These are phyloP conservation scores for Acanthosepion esculentum DNA, from an alignment of 2,888 invertebrate species.

Conservation along the genomic window DNA sequence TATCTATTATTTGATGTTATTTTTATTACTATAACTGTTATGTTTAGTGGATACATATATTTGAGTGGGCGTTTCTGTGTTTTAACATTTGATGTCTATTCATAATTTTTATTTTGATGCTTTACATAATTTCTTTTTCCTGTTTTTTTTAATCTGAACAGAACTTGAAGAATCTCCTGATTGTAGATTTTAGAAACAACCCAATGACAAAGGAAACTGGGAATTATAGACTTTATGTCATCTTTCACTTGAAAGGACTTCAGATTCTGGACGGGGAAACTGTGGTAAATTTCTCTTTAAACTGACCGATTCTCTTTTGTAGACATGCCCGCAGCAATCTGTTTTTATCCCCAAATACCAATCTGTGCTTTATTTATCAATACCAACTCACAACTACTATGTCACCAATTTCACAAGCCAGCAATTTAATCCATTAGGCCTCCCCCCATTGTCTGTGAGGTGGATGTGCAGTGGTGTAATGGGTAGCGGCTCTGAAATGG, in stretches of 20 bases:
- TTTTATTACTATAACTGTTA: too few species aligned
- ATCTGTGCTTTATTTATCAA: background rate
- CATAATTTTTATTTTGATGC: background rate
- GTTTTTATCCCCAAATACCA: background rate
- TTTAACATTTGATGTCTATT: too few species aligned
- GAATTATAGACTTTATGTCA: constrained; percentile 10
- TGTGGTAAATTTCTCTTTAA: constrained; percentile 21
- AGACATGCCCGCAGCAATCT: background rate
- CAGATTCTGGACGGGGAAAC: background rate
- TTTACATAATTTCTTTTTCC: background rate
- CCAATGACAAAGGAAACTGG: background rate
- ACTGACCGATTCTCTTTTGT: background rate
- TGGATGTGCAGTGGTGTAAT: too few species aligned
- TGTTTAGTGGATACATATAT: too few species aligned
- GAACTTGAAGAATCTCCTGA: constrained; percentile 3
- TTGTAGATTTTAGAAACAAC: constrained; percentile 25
- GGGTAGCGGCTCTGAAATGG: too few species aligned
- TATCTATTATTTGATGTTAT: too few species aligned
- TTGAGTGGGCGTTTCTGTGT: too few species aligned
- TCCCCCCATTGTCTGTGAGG: too few species aligned
- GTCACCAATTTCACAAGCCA: background rate
- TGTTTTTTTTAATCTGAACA: background rate
- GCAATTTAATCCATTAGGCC: too few species aligned
- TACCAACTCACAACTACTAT: background rate
- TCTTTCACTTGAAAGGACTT: constrained; percentile 39